Evolutionary conservation across 2,797 vertebrate genomes (phyloP), one percentile per base, ranked within the genome.

Genomic region (Aulostomus chinensis): DNA sequence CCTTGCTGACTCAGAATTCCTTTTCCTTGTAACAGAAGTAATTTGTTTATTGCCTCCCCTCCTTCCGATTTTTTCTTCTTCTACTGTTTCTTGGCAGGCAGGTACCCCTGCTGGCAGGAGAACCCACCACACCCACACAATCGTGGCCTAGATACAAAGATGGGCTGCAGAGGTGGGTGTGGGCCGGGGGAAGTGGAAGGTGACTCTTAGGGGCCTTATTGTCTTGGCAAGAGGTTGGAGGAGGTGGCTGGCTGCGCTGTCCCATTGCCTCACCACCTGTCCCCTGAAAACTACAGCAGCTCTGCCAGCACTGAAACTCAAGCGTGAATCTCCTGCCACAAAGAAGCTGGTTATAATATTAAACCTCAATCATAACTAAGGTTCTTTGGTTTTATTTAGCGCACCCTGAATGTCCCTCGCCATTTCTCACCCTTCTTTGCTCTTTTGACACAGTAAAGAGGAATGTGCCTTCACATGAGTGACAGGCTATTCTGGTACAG

Each of bases 211-310:
- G 52, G 66, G 60, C 63, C 60, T 69, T 72, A 72, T 76, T 85
- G 74, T 84, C 63, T 80, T 87, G 84, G 83, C 84, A 81, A 73
- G 67, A 72, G 56, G 59, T 51, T 52, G 74, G 72, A 82, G 68
- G 69, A 78, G 81, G 76, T 73, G 65, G 46, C 82, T 66, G 82
- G 60, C 79, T 80, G 82, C 5, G 81, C 83, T 59, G 45, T 85
- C 84, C 82, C 73, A 76, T 79, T 69, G 87, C 77, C 84, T 74
- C 56, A 68, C 89, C 88, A 91, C 87, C 89, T 91, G 88, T 88
- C 81, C 68, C 46, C 77, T 29, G 42, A 78, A 75, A 74, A 68
- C 28, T 47, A 57, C 58, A 48, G 28, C 46, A 39, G 22, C 36
- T 33, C 54, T 65, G 71, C 76, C 79, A 76, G 58, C 58, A 57